These are phyloP conservation scores for Brachypterus glaber DNA, from an alignment of 2,888 invertebrate genomes.

Conservation along the genomic window DNA sequence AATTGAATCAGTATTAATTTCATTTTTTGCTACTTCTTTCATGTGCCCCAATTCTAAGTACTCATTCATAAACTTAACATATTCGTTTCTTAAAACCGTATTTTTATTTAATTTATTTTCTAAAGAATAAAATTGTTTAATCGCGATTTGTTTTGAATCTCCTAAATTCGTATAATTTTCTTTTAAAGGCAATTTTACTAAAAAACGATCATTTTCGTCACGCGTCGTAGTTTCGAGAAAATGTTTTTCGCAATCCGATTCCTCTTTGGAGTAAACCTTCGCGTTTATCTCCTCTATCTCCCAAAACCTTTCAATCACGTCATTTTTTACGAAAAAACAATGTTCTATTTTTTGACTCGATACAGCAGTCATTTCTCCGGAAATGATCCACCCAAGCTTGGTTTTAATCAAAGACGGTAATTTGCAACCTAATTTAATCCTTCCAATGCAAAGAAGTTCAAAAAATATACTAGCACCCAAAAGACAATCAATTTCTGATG, in stretches of 20 bases:
- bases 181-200: background rate
- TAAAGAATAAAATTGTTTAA: slow-evolving; percentile 5
- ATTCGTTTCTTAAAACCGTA: too few species aligned
- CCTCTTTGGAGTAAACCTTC: slow-evolving; percentile 16
- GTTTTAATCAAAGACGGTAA: slow-evolving; percentile 7
- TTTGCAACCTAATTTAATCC: background rate
- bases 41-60: too few species aligned
- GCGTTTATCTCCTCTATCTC: slow-evolving; percentile 13
- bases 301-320: slow-evolving; percentile 18
- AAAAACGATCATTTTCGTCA: slow-evolving; percentile 16
- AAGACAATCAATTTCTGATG: slow-evolving; percentile 6
- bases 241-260: slow-evolving; percentile 21
- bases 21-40: too few species aligned
- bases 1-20: too few species aligned
- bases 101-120: too few species aligned
- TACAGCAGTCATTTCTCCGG: slow-evolving; percentile 2
- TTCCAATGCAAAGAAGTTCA: slow-evolving; percentile 4
- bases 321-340: background rate
- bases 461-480: slow-evolving; percentile 6
- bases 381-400: slow-evolving; percentile 11
- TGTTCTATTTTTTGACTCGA: background rate
- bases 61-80: too few species aligned
- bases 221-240: slow-evolving; percentile 16
- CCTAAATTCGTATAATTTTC: slow-evolving; percentile 4
- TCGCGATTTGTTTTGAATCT: slow-evolving; percentile 3